phyloP scores from a whole-genome alignment of 2,888 invertebrate species.

The Philhelius pedissequus region DNA sequence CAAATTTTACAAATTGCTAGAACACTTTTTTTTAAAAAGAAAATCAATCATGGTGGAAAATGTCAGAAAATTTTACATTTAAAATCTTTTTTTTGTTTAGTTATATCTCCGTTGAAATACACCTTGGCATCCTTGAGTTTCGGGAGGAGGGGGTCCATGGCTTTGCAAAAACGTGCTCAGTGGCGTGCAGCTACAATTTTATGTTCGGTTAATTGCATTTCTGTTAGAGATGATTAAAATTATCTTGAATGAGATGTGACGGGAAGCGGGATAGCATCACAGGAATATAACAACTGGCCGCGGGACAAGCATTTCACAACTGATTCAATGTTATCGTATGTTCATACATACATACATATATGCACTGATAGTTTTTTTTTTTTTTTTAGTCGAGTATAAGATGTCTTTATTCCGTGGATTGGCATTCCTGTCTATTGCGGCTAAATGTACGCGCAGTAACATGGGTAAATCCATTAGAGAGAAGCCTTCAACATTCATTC shows the following conservation, averaged over 20 bases:
- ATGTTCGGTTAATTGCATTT: slow-evolving; percentile 67
- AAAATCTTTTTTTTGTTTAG: background rate
- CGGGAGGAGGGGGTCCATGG: background rate
- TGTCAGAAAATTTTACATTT: too few species aligned
- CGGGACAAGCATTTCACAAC: slow-evolving; percentile 22
- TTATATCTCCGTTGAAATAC: background rate
- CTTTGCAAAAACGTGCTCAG: slow-evolving; percentile 7
- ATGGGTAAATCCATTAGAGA: slow-evolving; percentile 18
- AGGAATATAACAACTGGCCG: background rate
- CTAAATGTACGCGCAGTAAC: background rate
- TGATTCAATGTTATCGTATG: slow-evolving; percentile 52
- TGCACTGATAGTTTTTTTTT: background rate
- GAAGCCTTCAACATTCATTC: slow-evolving; percentile 28
- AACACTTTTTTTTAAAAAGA: too few species aligned
- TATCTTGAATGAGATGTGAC: slow-evolving; percentile 50
- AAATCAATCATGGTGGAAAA: too few species aligned
- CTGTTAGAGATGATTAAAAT: slow-evolving; percentile 61
- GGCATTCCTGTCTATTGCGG: slow-evolving; percentile 56
- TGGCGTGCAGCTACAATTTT: slow-evolving; percentile 38
- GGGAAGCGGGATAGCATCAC: slow-evolving; percentile 5
- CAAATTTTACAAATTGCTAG: too few species aligned
- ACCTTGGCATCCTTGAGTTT: slow-evolving; percentile 7
- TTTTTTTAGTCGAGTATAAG: background rate
- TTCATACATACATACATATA: background rate
- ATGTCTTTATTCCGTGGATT: slow-evolving; percentile 64